Base-by-base conservation (phyloP, 2,888 invertebrate genomes). In the Caenorhabditis drosophilae region DNA sequence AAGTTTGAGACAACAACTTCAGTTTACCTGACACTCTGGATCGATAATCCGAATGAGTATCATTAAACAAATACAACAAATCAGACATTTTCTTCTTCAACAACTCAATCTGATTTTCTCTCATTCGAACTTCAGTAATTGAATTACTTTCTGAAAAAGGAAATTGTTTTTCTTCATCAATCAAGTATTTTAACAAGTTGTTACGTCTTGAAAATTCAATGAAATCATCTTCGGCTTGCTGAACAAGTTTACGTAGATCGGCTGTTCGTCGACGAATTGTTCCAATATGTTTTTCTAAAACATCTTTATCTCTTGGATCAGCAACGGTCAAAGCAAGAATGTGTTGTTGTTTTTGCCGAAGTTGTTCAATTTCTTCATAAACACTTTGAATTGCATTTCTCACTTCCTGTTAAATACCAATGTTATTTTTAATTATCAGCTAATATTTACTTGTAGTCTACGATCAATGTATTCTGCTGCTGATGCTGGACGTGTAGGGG, bases 1-100 rank as follows among this genome's bases (percentile, higher is more conserved):
- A n/a, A n/a, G n/a, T n/a, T n/a, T n/a, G n/a, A n/a, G n/a, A n/a
- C n/a, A n/a, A n/a, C n/a, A n/a, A n/a, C n/a, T n/a, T n/a, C n/a
- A n/a, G n/a, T 70, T 64, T 42, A 79, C 79, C 77, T n/a, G 80
- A 81, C 11, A 82, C 78, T 4, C 82, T 52, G 12, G 73, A 70
- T 46, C 71, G 73, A 44, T 82, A 82, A 49, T 82, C 80, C 11
- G 69, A 61, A 45, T 82, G 80, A 4, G 78, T 68, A 22, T 76
- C 74, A 48, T 77, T 76, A 62, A 82, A 82, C 7, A 69, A 35
- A 26, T 66, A 47, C 22, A 81, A 69, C 2, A 82, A 58, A n/a
- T 76, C 68, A 31, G 71, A 60, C 55, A 82, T 63, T 40, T 76
- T 69, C 40, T 67, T 69, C 34, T 75, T 71, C 23, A 82, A 36